Base-by-base conservation (phyloP, 64 coral and sea anemone species). In the Orbicella faveolata region DNA sequence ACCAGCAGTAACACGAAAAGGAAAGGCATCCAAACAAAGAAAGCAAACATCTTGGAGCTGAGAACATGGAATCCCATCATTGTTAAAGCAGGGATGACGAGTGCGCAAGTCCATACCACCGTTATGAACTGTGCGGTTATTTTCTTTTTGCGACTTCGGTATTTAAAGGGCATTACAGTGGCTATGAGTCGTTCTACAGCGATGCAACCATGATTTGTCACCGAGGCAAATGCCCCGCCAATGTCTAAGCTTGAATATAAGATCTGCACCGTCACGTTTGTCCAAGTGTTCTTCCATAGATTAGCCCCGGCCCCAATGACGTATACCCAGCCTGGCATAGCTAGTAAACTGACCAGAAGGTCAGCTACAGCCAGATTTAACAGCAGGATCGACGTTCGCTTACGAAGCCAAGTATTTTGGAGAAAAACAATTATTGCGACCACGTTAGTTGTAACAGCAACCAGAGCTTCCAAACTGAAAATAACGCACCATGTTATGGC, bases 141-240 rank as follows among this genome's bases (percentile, higher is more conserved):
- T 36, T 53, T 53, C 9, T 39, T 59, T 69, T 72, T 78, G 14
- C 36, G 26, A 13, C 26, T 33, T 21, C 20, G 63, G 63, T 92
- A 86, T 72, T 63, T 88, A 21, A 77, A 87, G 19, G 90, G 90
- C 15, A 69, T 73, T 10, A 87, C 21, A 0, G 86, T 69, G 41
- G 90, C 90, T 44, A 87, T 11, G 2, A 92, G 75, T 8, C 90
- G 84, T 35, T 92, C 90, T 9, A 92, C 66, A 72, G 90, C 90
- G 30, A 92, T 92, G 18, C 75, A 78, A 9, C 74, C 78, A 37
- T 87, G 67, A 41, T 84, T 78, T 26, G 76, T 70, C 39, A 92
- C 76, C 2, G 90, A 87, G 3, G 74, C 90, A 74, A 87, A 87
- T 2, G 83, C 84, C 13, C 35, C 20, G 1, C 4, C 66, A 4